Evolutionary conservation across 2,797 vertebrate genomes (phyloP), one percentile per base, ranked within the genome.

Genomic region (Gymnothorax javanicus): DNA sequence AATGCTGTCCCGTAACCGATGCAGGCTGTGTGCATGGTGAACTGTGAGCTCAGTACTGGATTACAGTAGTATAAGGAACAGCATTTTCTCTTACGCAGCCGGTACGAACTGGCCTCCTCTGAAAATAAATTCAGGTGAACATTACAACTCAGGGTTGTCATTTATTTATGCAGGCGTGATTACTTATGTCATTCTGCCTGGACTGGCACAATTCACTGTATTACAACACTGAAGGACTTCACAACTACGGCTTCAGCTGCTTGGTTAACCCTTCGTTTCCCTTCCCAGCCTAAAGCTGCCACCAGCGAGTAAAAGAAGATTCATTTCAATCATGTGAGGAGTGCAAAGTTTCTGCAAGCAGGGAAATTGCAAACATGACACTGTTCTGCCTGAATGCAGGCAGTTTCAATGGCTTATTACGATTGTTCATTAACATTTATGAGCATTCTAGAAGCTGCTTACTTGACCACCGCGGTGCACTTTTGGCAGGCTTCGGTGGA

Each of bases 221-320:
- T 87, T 87, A 62, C 54, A 43, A 87, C 64, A 73, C 15, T 73
- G 11, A 83, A 83, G 82, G 62, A 87, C 79, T 83, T 56, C 20
- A 27, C 15, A 54, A 83, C 79, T 82, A 54, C 52, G 7, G 50
- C 23, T 82, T 69, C 60, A 52, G 62, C 43, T 69, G 83, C 69
- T 50, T 67, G 9, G 15, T 52, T 84, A 84, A 84, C 33, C 33
- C 60, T 12, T 43, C 75, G 33, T 52, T 59, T 62, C 59, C 81
- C 75, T 82, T 52, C 62, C 79, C 79, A 67, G 17, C 54, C 50
- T 20, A 20, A 50, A 79, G 43, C 50, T 52, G 77, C 15, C 52
- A 82, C 73, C 79, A 82, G 79, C 43, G 11, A 23, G 6, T 67
- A 64, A 81, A 17, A 81, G 77, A 52, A 23, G 77, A 81, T 11